Evolutionary conservation across 30 jellyfish, hydroid and myxozoan species (phyloP).

Genomic region (Nemopilema nomurai): DNA sequence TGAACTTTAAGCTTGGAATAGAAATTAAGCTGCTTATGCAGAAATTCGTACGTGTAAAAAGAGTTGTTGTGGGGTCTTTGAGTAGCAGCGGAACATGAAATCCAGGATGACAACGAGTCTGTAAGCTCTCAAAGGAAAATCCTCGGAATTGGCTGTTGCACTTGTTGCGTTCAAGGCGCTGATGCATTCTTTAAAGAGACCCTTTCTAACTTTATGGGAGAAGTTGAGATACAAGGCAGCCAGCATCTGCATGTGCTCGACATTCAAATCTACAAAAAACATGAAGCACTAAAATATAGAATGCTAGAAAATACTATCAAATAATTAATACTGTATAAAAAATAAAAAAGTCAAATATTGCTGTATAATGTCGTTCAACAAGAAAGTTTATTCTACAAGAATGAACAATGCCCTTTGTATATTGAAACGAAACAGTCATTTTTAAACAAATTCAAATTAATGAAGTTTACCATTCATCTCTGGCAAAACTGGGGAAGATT

Average conservation of each 20-base stretch:
- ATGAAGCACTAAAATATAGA: too few relatives aligned
- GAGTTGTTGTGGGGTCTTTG: slow-evolving; percentile 36
- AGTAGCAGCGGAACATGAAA: slow-evolving; percentile 40
- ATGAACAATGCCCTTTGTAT: too few relatives aligned
- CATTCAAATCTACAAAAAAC: slow-evolving; percentile 64
- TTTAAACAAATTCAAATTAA: too few relatives aligned
- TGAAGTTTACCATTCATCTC: neutral
- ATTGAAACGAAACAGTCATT: too few relatives aligned
- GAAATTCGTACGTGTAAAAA: slow-evolving; percentile 43
- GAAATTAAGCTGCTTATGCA: neutral
- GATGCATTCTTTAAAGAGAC: slow-evolving; percentile 35
- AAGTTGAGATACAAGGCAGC: slow-evolving; percentile 60
- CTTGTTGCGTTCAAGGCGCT: slow-evolving; percentile 16
- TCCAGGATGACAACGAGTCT: slow-evolving; percentile 44
- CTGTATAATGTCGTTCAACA: too few relatives aligned
- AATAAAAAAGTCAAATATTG: too few relatives aligned
- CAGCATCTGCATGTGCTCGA: slow-evolving; percentile 78
- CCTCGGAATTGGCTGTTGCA: neutral
- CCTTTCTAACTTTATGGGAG: slow-evolving; percentile 34
- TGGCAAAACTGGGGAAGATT: neutral
- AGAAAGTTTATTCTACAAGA: too few relatives aligned
- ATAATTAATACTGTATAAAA: too few relatives aligned
- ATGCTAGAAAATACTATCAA: too few relatives aligned
- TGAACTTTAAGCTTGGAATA: neutral
- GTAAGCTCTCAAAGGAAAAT: slow-evolving; percentile 20